phyloP scores from a whole-genome alignment of 2,113 vertebrate genomes.

The Cinclus cinclus region DNA sequence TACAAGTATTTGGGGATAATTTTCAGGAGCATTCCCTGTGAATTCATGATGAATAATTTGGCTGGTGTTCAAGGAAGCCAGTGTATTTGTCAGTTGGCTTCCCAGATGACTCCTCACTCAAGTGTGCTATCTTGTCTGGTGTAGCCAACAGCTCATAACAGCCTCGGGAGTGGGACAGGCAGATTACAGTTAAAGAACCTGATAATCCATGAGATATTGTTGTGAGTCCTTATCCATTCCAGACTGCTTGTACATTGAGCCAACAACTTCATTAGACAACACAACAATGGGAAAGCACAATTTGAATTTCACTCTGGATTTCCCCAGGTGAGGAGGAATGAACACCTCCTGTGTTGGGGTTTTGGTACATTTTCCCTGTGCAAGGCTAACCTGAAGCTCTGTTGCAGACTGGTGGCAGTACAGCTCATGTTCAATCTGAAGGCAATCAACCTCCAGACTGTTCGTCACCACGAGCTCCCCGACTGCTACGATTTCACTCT shows the following conservation, averaged over 20 bases:
- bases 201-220: constrained; percentile 14
- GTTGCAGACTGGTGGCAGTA: constrained; percentile 83
- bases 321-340: constrained; percentile 82
- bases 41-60: neutral
- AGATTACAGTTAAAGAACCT: neutral
- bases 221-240: constrained; percentile 47
- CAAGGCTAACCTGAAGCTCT: constrained; percentile 23
- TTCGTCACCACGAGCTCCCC: constrained; percentile 89
- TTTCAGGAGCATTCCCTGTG: neutral
- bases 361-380: neutral
- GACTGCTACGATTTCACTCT: constrained; percentile 92
- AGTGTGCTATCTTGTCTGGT: neutral
- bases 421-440: constrained; percentile 88
- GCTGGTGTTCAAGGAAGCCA: neutral
- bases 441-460: constrained; percentile 93
- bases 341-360: neutral
- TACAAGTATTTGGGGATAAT: neutral
- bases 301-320: constrained; percentile 87
- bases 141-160: neutral
- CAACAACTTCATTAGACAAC: constrained; percentile 46
- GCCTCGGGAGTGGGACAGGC: neutral
- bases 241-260: constrained; percentile 88
- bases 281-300: constrained; percentile 49
- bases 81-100: neutral
- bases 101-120: neutral